Base-by-base conservation (phyloP, 2,797 vertebrate genomes). In the Epinephelus awoara region DNA sequence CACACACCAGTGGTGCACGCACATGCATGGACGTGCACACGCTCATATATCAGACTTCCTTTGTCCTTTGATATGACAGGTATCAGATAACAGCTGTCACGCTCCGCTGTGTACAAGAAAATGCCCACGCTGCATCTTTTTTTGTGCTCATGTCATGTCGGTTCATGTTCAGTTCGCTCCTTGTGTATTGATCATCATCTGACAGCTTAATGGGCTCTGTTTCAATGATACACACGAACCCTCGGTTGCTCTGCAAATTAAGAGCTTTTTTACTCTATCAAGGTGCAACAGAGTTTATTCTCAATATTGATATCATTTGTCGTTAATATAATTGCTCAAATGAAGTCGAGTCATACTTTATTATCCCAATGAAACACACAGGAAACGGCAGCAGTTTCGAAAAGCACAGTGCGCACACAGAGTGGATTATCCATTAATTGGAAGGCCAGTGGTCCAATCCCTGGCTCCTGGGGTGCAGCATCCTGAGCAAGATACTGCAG, bases 31-130 rank as follows among this genome's bases (percentile, higher is more conserved):
- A 19, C 23, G 6, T 21, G 73, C 78, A 80, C 79, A 68, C 77
- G 46, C 72, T 66, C 77, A 79, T 83, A 76, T 63, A 88, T 88
- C 79, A 73, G 86, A 80, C 88, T 86, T 80, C 81, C 54, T 86
- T 86, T 88, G 84, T 90, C 85, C 84, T 85, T 84, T 89, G 72
- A 90, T 90, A 83, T 91, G 92, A 89, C 93, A 84, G 85, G 83
- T 90, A 90, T 91, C 92, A 88, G 90, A 91, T 92, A 90, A 90
- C 86, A 82, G 79, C 86, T 86, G 88, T 82, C 89, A 82, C 18
- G 74, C 84, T 84, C 75, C 79, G 62, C 66, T 72, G 67, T 61
- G 75, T 69, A 67, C 62, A 40, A 67, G 67, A 87, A 86, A 85
- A 86, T 85, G 86, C 77, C 44, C 78, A 59, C 11, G 7, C 67